Conservation (phyloP, 2,113 vertebrate genomes). For the human region GRCh38 chr4:125789501-125790000, state of each 20-base stretch:
- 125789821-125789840: background rate
- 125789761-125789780: background rate
- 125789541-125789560: slow-evolving; percentile 51
- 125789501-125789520: background rate
- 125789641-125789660: slow-evolving; percentile 42
- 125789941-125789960: background rate
- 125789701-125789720: background rate
- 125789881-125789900: background rate
- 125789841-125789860: background rate
- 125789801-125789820: background rate
- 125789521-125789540: background rate
- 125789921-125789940: background rate
- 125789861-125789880: background rate
- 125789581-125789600: background rate
- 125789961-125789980: background rate
- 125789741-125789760: background rate
- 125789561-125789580: slow-evolving; percentile 4
- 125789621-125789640: slow-evolving; percentile 36
- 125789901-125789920: background rate
- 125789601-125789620: background rate
- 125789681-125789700: background rate
- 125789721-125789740: slow-evolving; percentile 3
- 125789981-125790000: background rate
- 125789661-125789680: background rate
- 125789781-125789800: background rate